Base-by-base conservation (phyloP, 2,797 vertebrate genomes). In the Microcaecilia unicolor region DNA sequence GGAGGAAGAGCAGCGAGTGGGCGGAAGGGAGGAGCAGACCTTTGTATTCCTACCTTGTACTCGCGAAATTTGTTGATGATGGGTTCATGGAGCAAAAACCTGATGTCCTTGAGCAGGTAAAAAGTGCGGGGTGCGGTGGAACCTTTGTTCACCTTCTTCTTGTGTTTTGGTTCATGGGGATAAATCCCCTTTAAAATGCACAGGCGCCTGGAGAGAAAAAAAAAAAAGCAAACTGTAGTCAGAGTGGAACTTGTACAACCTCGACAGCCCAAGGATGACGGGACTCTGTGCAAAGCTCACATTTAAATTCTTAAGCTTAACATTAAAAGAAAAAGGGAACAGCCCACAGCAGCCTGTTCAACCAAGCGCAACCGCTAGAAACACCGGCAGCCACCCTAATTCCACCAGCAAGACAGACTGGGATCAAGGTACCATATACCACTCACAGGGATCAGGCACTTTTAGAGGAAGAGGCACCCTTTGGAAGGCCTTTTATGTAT, bases 121-220 rank as follows among this genome's bases (percentile, higher is more conserved):
- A 96, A 98, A 3, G 93, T 99, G 36, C 89, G 75, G 1, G 91
- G 68, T 0, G 90, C 91, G 0, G 92, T 97, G 29, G 91, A 97
- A 11, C 93, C 91, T 48, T 92, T 99, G 69, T 97, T 98, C 26
- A 97, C 94, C 48, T 97, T 97, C 79, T 99, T 99, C 79, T 98
- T 98, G 76, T 97, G 87, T 47, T 90, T 96, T 53, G 94, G 94
- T 34, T 98, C 94, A 2, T 92, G 94, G 6, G 95, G 95, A 58
- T 98, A 99, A 58, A 98, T 91, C 10, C 95, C 92, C 54, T 99
- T 98, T 12, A 98, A 72, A 56, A 99, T 98, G 53, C 95, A 99
- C 8, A 99, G 74, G 1, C 92, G 88, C 48, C 95, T 98, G 49
- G 7, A 48, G 31, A 14, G 55, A 40, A 45, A 8, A 27, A 7